Evolutionary conservation across 2,797 vertebrate species (phyloP).

Genomic region (Ctenosaura bakeri): DNA sequence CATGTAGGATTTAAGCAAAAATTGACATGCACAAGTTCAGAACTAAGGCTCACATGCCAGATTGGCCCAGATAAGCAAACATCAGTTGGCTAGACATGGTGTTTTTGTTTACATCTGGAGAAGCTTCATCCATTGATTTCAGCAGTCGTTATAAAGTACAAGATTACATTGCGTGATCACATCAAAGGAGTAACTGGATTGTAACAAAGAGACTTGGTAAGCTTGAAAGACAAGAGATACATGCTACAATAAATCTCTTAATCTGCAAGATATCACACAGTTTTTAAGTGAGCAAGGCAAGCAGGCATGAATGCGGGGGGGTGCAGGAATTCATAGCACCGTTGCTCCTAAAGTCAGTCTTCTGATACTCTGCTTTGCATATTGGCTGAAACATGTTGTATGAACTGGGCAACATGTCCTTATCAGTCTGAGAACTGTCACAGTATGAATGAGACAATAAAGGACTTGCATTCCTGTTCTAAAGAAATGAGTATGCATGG

Average conservation of each 20-base stretch:
- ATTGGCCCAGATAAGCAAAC: neutral
- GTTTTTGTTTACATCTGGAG: neutral
- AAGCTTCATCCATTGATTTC: neutral
- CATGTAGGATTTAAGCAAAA: neutral
- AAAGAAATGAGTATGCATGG: too few species aligned
- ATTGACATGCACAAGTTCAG: neutral
- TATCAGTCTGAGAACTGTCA: neutral
- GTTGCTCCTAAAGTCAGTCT: neutral
- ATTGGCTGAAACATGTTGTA: neutral
- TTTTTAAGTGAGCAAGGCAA: neutral
- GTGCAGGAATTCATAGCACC: neutral
- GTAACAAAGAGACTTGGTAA: neutral
- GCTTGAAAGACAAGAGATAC: neutral
- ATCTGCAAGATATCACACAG: neutral
- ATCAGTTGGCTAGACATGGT: neutral
- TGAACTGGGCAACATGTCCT: neutral
- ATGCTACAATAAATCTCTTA: neutral
- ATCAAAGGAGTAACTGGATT: neutral
- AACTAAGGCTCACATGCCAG: neutral
- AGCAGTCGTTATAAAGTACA: neutral
- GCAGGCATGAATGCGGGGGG: neutral
- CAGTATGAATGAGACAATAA: neutral
- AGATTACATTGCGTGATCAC: neutral
- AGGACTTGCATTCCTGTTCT: neutral
- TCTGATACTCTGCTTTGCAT: neutral